phyloP scores from a whole-genome alignment of 2,113 vertebrate species.

The Hemichromis elongatus region DNA sequence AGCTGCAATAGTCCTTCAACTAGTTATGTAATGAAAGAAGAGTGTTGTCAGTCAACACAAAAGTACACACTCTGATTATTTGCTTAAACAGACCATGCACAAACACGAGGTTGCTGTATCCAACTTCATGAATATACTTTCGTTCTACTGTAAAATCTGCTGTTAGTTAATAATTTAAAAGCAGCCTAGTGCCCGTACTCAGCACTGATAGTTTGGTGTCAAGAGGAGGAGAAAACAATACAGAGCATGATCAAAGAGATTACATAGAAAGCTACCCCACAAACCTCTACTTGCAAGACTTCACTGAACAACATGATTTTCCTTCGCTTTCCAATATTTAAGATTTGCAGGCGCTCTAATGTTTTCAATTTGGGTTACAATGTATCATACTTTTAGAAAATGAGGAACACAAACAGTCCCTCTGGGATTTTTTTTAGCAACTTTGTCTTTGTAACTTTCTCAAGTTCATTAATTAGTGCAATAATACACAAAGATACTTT shows the following conservation, averaged over 20 bases:
- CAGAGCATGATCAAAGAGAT: not conserved
- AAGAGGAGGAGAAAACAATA: not conserved
- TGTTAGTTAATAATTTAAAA: not conserved
- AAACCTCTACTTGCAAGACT: not conserved
- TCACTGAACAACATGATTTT: not conserved
- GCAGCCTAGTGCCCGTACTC: not conserved
- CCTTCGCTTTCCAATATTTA: not conserved
- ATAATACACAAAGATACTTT: not conserved
- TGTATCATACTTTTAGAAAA: not conserved
- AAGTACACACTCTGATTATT: not conserved
- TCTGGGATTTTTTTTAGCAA: not conserved
- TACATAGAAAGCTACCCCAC: not conserved
- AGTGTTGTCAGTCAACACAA: not conserved
- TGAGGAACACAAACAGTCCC: not conserved
- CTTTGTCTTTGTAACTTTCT: not conserved
- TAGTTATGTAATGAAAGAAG: not conserved
- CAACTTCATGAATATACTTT: not conserved
- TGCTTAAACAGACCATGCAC: not conserved
- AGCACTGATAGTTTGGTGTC: not conserved
- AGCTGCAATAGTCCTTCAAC: conserved; percentile 3
- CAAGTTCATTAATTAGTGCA: not conserved
- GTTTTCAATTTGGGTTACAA: not conserved
- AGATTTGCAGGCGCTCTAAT: not conserved
- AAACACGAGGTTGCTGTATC: not conserved
- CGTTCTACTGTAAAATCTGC: not conserved